phyloP scores from a whole-genome alignment of 1,140 invertebrate genomes.

The Aphis gossypii region DNA sequence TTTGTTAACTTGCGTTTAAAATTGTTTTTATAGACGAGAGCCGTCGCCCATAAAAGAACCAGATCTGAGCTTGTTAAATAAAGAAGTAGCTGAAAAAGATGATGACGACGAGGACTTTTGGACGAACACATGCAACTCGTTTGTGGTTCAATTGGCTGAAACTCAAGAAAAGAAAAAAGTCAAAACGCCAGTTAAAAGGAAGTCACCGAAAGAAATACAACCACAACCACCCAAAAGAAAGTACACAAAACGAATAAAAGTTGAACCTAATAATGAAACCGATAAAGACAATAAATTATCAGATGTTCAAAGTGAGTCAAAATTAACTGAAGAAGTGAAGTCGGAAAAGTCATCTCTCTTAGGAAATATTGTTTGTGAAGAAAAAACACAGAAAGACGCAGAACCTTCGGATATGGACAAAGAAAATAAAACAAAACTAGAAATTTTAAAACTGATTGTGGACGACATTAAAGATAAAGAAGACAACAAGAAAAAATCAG shows the following conservation, averaged over 20 bases:
- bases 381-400: background rate
- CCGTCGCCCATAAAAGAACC: conserved; percentile 38
- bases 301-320: background rate
- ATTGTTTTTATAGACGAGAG: conserved; percentile 25
- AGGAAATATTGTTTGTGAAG: background rate
- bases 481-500: background rate
- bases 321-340: background rate
- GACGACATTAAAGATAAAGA: background rate
- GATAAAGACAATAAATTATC: background rate
- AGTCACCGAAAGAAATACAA: background rate
- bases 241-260: conserved; percentile 47
- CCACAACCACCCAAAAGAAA: conserved; percentile 36
- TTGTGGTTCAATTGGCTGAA: conserved; percentile 39
- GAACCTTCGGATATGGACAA: background rate
- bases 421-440: conserved; percentile 34
- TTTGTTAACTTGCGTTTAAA: background rate
- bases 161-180: conserved; percentile 47
- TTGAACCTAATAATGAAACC: background rate
- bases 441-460: background rate
- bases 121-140: conserved; percentile 42
- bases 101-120: conserved; percentile 43
- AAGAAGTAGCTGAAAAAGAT: conserved; percentile 26
- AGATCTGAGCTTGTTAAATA: background rate
- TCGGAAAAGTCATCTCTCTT: background rate
- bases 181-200: background rate